phyloP scores from a whole-genome alignment of 1,140 invertebrate genomes.

The Cyclina sinensis region DNA sequence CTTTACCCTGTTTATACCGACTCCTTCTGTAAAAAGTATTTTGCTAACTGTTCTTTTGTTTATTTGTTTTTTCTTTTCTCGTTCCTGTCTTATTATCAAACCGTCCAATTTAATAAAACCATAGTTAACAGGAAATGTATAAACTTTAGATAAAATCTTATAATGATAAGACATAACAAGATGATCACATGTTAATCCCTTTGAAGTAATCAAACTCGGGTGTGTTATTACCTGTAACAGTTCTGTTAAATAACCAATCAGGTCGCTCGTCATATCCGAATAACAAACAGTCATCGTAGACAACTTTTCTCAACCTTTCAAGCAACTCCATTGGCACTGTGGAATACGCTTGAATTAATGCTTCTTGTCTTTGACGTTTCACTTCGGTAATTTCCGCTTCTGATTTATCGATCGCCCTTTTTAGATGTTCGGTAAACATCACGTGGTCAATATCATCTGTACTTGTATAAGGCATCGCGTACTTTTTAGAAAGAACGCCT shows the following conservation, averaged over 20 bases:
- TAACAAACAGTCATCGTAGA: neutral
- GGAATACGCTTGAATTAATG: neutral
- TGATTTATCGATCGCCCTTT: neutral
- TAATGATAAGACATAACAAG: no score
- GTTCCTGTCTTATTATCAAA: no score
- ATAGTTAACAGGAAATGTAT: no score
- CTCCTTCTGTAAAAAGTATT: no score
- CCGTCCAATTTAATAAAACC: no score
- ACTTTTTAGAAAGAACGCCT: neutral
- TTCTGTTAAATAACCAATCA: neutral
- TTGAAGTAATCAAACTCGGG: neutral
- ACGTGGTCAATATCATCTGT: neutral
- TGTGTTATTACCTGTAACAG: neutral
- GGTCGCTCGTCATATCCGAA: constrained; percentile 17
- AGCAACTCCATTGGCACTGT: neutral
- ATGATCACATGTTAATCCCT: neutral
- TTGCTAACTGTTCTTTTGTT: no score
- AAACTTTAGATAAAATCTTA: no score
- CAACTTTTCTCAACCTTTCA: neutral
- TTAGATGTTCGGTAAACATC: neutral
- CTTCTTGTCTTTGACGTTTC: neutral
- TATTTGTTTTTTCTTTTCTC: no score
- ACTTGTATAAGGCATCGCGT: neutral
- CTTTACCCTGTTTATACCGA: no score
- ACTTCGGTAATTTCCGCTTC: neutral